phyloP scores from a whole-genome alignment of 2,797 vertebrate species.

The Coreius guichenoti region DNA sequence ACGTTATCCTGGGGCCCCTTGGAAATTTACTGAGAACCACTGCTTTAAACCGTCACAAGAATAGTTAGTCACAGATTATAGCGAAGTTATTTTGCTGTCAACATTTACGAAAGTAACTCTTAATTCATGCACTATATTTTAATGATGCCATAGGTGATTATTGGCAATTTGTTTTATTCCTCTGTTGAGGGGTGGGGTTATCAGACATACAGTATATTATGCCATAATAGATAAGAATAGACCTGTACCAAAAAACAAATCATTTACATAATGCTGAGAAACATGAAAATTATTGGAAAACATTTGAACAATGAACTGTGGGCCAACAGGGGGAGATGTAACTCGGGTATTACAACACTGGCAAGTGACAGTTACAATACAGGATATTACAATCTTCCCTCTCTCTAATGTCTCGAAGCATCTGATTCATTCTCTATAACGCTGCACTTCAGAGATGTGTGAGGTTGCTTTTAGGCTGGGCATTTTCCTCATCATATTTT shows the following conservation, averaged over 20 bases:
- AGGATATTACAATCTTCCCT: not conserved
- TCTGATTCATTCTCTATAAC: not conserved
- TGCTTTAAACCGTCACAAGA: too few relatives aligned
- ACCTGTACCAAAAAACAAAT: not conserved
- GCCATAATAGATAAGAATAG: not conserved
- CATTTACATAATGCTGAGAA: not conserved
- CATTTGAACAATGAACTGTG: not conserved
- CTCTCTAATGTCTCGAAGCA: too few relatives aligned
- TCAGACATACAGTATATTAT: not conserved
- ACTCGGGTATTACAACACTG: not conserved
- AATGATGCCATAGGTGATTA: not conserved
- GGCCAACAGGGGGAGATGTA: conserved; percentile 43
- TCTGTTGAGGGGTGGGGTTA: not conserved
- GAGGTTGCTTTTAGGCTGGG: not conserved
- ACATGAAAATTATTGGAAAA: not conserved
- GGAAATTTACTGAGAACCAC: too few relatives aligned
- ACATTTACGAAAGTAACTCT: not conserved
- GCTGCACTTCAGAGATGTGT: not conserved
- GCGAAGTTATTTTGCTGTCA: not conserved
- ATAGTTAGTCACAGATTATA: not conserved
- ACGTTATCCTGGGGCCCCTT: too few relatives aligned
- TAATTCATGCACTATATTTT: not conserved
- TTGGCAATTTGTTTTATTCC: not conserved
- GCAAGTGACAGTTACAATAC: not conserved
- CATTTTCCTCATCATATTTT: not conserved